Evolutionary conservation across 1,140 invertebrate genomes (phyloP).

Genomic region (Araneus ventricosus): DNA sequence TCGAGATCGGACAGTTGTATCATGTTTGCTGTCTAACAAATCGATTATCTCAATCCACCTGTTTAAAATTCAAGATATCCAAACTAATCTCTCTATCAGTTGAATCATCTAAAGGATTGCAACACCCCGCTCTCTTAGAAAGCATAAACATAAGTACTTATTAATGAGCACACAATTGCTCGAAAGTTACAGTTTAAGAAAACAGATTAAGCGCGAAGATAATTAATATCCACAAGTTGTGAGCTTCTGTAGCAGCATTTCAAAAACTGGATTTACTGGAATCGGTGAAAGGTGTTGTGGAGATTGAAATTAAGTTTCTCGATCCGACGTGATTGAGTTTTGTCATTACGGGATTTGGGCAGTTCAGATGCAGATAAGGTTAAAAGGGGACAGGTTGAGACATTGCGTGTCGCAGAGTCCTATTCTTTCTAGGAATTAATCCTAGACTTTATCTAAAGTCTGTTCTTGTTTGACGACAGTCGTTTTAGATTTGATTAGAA

Average conservation of each 20-base stretch:
- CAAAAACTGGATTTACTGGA: conserved; percentile 30
- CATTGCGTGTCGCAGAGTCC: conserved; percentile 2
- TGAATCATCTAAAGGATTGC: neutral
- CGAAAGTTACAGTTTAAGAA: neutral
- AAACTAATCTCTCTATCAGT: neutral
- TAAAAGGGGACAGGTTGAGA: conserved; percentile 44
- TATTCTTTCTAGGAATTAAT: conserved; percentile 60
- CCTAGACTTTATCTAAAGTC: conserved; percentile 51
- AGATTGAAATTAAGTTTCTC: conserved; percentile 15
- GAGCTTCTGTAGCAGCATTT: neutral
- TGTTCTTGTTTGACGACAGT: neutral
- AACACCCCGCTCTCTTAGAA: neutral
- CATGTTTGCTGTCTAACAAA: neutral
- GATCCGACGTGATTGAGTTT: conserved; percentile 61
- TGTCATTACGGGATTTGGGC: conserved; percentile 55
- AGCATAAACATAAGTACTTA: neutral
- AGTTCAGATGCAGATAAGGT: conserved; percentile 45
- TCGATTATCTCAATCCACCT: neutral
- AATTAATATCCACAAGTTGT: conserved; percentile 15
- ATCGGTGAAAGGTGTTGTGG: neutral
- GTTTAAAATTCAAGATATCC: conserved; percentile 6
- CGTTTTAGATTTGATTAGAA: conserved; percentile 48
- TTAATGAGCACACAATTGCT: neutral
- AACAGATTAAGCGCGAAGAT: neutral
- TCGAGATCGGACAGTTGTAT: no score